phyloP scores from a whole-genome alignment of 2,797 vertebrate species.

The Adrianichthys oophorus region DNA sequence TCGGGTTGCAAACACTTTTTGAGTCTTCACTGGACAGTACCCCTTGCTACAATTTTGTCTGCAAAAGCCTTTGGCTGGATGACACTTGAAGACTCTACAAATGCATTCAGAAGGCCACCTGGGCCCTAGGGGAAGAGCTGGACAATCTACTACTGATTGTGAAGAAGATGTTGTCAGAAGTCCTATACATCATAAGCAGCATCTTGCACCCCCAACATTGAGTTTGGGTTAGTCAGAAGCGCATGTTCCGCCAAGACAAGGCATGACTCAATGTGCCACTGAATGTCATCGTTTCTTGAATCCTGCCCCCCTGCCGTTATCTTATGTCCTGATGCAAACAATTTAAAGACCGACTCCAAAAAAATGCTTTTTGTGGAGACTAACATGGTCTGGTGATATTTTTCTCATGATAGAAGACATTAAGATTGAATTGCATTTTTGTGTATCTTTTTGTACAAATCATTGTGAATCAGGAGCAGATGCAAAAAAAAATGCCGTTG shows the following conservation, averaged over 20 bases:
- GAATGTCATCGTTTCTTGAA: slow-evolving; percentile 4
- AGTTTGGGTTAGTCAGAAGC: neutral
- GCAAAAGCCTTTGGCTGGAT: neutral
- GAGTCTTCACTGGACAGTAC: neutral
- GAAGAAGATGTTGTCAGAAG: neutral
- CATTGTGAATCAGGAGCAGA: too few relatives aligned
- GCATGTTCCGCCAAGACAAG: neutral
- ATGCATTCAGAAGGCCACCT: neutral
- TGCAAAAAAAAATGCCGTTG: too few relatives aligned
- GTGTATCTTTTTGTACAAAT: too few relatives aligned
- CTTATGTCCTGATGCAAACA: neutral
- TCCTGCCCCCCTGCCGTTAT: neutral
- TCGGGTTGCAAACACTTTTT: neutral
- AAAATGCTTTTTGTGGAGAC: neutral
- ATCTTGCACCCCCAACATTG: neutral
- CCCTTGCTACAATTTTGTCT: neutral
- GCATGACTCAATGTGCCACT: neutral
- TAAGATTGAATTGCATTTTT: too few relatives aligned
- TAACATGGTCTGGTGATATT: too few relatives aligned
- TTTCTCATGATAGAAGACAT: too few relatives aligned
- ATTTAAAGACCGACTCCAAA: neutral
- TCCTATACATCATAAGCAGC: neutral
- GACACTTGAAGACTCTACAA: slow-evolving; percentile 1
- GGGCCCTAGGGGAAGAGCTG: slow-evolving; percentile 1
- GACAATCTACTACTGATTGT: slow-evolving; percentile 1